Evolutionary conservation across 2,113 vertebrate species (phyloP).

Genomic region (Amblyornis subalaris): DNA sequence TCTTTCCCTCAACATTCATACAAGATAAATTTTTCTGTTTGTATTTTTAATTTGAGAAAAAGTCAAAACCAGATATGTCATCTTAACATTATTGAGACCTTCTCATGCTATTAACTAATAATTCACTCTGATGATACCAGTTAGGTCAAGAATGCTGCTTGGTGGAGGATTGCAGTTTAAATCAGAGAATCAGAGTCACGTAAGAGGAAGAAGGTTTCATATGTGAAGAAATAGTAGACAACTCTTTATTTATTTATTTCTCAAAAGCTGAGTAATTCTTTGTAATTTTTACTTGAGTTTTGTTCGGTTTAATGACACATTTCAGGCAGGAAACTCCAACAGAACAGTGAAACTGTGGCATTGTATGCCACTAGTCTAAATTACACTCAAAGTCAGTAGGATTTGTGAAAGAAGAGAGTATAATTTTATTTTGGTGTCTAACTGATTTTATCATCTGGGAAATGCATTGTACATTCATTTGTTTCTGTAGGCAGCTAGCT

Average conservation of each 20-base stretch:
- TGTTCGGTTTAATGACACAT: neutral
- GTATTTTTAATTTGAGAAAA: neutral
- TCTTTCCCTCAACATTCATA: neutral
- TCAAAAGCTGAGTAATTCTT: rapidly evolving
- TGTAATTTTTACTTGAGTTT: neutral
- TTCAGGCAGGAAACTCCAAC: neutral
- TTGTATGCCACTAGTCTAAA: neutral
- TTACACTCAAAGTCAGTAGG: neutral
- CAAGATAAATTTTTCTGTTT: neutral
- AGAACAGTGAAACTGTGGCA: neutral
- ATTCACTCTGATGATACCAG: neutral
- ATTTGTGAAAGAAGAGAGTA: neutral
- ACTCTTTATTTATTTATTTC: neutral
- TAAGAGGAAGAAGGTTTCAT: neutral
- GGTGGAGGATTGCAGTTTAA: neutral
- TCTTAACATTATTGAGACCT: neutral
- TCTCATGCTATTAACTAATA: neutral
- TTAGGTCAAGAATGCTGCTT: neutral
- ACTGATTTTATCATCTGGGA: neutral
- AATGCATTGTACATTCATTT: neutral
- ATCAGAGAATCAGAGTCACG: neutral
- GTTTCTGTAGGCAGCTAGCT: neutral
- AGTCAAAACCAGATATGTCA: neutral
- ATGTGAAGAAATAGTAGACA: neutral
- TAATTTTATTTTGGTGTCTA: neutral